Percentiles rank a stretch among this genome's conserved stretches.
Conservation (phyloP, 2,888 invertebrate genomes). For the Blomia tropicalis region DNA sequence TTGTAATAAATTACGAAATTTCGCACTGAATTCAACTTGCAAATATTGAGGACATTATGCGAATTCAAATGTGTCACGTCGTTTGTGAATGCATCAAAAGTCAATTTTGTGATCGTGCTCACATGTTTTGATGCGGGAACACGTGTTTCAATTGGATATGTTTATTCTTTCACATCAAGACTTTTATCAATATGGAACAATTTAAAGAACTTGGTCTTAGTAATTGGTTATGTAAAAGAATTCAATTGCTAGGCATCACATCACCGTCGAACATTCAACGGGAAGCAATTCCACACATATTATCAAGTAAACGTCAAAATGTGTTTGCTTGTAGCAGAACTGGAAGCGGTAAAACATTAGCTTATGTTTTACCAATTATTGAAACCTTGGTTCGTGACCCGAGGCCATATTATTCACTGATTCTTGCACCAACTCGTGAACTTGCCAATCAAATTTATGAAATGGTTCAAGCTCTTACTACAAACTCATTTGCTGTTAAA, state of each 20-base stretch:
- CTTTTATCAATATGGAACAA: neutral
- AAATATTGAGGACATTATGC: too few relatives aligned
- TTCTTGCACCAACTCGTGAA: constrained; percentile 87
- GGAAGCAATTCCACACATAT: constrained; percentile 19
- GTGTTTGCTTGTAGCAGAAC: constrained; percentile 94
- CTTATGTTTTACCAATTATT: constrained; percentile 84
- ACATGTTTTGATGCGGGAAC: too few relatives aligned
- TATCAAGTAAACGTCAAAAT: constrained; percentile 47
- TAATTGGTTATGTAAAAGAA: constrained; percentile 24
- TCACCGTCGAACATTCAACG: constrained; percentile 23
- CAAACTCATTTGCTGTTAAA: constrained; percentile 47
- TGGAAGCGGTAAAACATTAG: constrained; percentile 93
- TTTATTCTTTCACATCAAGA: too few relatives aligned
- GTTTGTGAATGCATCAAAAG: too few relatives aligned
- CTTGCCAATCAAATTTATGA: constrained; percentile 56
- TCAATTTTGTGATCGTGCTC: too few relatives aligned
- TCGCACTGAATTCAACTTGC: too few relatives aligned
- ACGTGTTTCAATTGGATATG: too few relatives aligned
- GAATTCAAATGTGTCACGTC: too few relatives aligned
- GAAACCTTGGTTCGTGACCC: constrained; percentile 83
- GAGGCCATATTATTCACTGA: constrained; percentile 81
- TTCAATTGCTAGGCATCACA: constrained; percentile 20
- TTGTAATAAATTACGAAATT: too few relatives aligned
- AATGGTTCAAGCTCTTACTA: constrained; percentile 20
- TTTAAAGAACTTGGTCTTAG: constrained; percentile 22